phyloP scores from a whole-genome alignment of 1,140 invertebrate species.

The Drosophila saltans region DNA sequence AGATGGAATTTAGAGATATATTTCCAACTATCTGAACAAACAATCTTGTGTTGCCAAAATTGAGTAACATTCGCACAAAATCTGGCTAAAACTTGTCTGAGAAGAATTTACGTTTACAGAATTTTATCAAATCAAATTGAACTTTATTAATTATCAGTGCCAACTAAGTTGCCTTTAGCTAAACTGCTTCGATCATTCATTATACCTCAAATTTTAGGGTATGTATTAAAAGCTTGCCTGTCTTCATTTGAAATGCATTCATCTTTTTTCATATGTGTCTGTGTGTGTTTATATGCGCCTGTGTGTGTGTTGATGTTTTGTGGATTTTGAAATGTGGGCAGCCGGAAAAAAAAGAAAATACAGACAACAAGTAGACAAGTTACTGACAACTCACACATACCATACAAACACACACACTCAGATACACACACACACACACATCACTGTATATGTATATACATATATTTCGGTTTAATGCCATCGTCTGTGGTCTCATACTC shows the following conservation, averaged over 20 bases:
- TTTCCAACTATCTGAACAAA: too few relatives aligned
- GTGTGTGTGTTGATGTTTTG: constrained; percentile 13
- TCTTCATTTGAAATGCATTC: constrained; percentile 71
- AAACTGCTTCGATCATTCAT: background rate
- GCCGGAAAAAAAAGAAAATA: constrained; percentile 49
- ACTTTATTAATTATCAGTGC: too few relatives aligned
- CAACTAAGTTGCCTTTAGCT: too few relatives aligned
- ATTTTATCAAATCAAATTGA: too few relatives aligned
- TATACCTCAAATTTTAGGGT: background rate
- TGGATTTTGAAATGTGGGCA: constrained; percentile 43
- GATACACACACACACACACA: constrained; percentile 16
- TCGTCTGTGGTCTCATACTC: constrained; percentile 61
- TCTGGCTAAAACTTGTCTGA: too few relatives aligned
- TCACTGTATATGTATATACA: background rate
- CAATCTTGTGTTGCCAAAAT: too few relatives aligned
- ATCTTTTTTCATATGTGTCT: constrained; percentile 53
- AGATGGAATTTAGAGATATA: too few relatives aligned
- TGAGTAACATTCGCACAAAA: too few relatives aligned
- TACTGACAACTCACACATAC: constrained; percentile 57
- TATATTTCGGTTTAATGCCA: constrained; percentile 66
- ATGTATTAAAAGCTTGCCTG: constrained; percentile 23
- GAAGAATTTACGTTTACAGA: too few relatives aligned
- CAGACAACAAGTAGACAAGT: constrained; percentile 76
- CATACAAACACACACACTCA: constrained; percentile 8
- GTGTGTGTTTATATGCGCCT: constrained; percentile 21